Conservation (phyloP, 23 tunicate species). For the Botrylloides violaceus region DNA sequence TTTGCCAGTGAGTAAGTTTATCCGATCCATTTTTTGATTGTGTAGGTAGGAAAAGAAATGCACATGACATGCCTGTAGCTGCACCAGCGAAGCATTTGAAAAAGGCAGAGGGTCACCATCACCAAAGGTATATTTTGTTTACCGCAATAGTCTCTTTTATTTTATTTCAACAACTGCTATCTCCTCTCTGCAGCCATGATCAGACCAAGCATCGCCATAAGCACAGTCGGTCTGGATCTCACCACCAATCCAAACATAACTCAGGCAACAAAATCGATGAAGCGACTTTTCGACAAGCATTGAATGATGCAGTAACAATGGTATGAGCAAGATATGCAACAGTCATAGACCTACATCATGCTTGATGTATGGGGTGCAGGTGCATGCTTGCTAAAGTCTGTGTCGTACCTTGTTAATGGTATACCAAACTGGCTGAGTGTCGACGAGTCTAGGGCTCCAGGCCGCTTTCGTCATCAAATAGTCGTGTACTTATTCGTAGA, state of each 20-base stretch:
- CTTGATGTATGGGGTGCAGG: neutral
- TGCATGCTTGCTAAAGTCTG: too few relatives aligned
- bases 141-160: neutral
- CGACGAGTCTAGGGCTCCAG: too few relatives aligned
- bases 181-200: neutral
- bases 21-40: neutral
- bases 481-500: too few relatives aligned
- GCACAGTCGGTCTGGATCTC: constrained; percentile 14
- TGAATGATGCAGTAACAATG: constrained; percentile 61
- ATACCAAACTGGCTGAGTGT: too few relatives aligned
- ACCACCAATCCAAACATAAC: neutral
- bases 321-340: constrained; percentile 8
- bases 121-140: neutral
- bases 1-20: too few relatives aligned
- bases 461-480: too few relatives aligned
- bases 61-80: constrained; percentile 34
- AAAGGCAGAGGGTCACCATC: constrained; percentile 27
- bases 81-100: constrained; percentile 51
- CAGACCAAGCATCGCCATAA: neutral
- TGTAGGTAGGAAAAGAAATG: constrained; percentile 44
- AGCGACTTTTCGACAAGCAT: constrained; percentile 62
- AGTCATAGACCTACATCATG: neutral
- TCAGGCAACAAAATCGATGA: constrained; percentile 39
- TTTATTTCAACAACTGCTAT: too few relatives aligned
- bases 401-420: too few relatives aligned